Conservation (phyloP, 2,888 invertebrate species). For the Callinectes sapidus region DNA sequence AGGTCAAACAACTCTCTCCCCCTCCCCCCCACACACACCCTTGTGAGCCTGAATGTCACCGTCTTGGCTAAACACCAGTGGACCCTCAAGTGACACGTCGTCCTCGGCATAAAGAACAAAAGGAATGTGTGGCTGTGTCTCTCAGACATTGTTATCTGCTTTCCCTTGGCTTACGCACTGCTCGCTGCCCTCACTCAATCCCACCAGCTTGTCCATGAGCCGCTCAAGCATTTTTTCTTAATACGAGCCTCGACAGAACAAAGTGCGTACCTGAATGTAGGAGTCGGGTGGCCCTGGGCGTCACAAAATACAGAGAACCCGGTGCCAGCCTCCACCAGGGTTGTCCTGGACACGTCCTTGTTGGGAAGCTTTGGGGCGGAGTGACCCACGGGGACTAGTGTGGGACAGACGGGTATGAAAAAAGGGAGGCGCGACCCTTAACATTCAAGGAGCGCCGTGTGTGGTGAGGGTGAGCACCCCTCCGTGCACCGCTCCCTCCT, state of each 20-base stretch:
- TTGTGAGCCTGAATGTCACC: slow-evolving; percentile 18
- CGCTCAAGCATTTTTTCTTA: neutral
- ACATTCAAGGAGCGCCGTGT: neutral
- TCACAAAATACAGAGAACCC: slow-evolving; percentile 78
- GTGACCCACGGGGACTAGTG: slow-evolving; percentile 55
- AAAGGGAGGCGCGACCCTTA: neutral
- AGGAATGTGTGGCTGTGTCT: neutral
- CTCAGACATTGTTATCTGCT: neutral
- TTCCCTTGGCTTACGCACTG: neutral
- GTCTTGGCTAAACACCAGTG: neutral
- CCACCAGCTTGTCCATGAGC: neutral
- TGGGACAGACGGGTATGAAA: slow-evolving; percentile 7
- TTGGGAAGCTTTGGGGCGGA: slow-evolving; percentile 55
- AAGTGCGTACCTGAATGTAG: slow-evolving; percentile 82
- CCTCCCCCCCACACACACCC: neutral
- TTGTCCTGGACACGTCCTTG: slow-evolving; percentile 58
- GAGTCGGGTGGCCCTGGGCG: slow-evolving; percentile 85
- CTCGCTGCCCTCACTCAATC: neutral
- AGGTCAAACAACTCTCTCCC: neutral
- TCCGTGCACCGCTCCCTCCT: neutral
- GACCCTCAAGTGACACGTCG: neutral
- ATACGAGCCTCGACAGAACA: neutral
- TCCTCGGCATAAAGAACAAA: neutral
- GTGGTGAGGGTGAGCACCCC: neutral
- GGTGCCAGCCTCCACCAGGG: slow-evolving; percentile 45